Conservation (phyloP, 2,888 invertebrate species). For the Hipparchia sbordonii region DNA sequence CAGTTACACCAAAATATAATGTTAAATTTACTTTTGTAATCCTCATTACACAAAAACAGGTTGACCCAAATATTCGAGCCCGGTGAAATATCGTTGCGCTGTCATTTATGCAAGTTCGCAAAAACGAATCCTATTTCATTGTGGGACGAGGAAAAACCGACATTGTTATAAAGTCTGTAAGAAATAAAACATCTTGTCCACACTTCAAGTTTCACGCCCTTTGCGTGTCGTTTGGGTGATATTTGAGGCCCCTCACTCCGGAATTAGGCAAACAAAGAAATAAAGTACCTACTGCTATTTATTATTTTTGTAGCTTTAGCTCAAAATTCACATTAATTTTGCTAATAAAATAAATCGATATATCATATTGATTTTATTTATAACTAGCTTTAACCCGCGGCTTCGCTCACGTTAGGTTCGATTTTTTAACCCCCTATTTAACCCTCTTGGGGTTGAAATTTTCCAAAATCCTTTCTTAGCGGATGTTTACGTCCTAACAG, state of each 20-base stretch:
- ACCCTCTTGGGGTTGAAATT: too few species aligned
- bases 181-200: constrained; percentile 61
- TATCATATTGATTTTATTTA: too few species aligned
- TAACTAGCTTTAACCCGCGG: too few species aligned
- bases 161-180: constrained; percentile 60
- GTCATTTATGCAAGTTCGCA: constrained; percentile 79
- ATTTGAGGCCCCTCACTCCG: constrained; percentile 61
- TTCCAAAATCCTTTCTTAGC: too few species aligned
- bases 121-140: constrained; percentile 73
- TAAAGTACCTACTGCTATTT: constrained; percentile 42
- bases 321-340: not conserved
- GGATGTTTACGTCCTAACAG: too few species aligned
- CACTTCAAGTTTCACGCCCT: constrained; percentile 58
- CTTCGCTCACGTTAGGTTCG: too few species aligned
- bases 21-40: constrained; percentile 79
- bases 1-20: constrained; percentile 75
- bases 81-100: constrained; percentile 75
- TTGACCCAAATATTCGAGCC: constrained; percentile 79
- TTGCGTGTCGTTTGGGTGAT: constrained; percentile 68
- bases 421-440: too few species aligned
- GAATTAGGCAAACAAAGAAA: constrained; percentile 65
- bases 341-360: too few species aligned
- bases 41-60: constrained; percentile 80
- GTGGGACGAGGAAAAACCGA: constrained; percentile 59
- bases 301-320: not conserved